phyloP scores from a whole-genome alignment of 2,113 vertebrate genomes.

The Ariopsis seemanni region DNA sequence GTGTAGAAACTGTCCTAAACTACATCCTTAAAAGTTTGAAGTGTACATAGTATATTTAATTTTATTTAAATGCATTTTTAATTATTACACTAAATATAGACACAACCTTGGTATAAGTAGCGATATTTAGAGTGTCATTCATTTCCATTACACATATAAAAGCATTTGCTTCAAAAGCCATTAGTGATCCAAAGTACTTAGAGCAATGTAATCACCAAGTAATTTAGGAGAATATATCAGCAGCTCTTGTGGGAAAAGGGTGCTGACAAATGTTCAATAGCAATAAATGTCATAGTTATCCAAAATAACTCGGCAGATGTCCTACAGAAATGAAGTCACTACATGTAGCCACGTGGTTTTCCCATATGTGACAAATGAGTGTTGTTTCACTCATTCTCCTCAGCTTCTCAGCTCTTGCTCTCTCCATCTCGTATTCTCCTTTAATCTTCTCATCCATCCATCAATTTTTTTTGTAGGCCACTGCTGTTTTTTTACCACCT shows the following conservation, averaged over 20 bases:
- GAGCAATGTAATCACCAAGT: neutral
- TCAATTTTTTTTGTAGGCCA: slow-evolving; percentile 65
- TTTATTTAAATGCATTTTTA: neutral
- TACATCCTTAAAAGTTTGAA: neutral
- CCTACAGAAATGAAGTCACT: slow-evolving; percentile 40
- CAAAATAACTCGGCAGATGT: slow-evolving; percentile 51
- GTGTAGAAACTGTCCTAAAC: neutral
- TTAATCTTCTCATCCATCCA: slow-evolving; percentile 48
- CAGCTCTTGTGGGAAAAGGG: slow-evolving; percentile 2
- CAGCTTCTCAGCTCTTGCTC: slow-evolving; percentile 2
- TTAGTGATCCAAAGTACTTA: neutral
- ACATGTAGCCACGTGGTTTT: slow-evolving; percentile 38
- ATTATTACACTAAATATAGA: neutral
- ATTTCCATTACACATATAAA: neutral
- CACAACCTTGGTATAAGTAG: neutral
- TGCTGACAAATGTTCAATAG: slow-evolving; percentile 6
- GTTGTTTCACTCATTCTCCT: slow-evolving; percentile 14
- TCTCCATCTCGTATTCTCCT: slow-evolving; percentile 4
- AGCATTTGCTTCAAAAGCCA: slow-evolving; percentile 5
- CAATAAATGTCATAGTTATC: slow-evolving; percentile 34
- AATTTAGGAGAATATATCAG: neutral
- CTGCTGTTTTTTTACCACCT: slow-evolving; percentile 70
- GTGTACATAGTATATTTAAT: neutral
- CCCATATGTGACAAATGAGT: slow-evolving; percentile 40
- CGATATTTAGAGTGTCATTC: neutral